Percentiles rank a stretch among this genome's conserved stretches.
Evolutionary conservation across 2,113 vertebrate genomes (phyloP).

Genomic region (Panthera tigris): DNA sequence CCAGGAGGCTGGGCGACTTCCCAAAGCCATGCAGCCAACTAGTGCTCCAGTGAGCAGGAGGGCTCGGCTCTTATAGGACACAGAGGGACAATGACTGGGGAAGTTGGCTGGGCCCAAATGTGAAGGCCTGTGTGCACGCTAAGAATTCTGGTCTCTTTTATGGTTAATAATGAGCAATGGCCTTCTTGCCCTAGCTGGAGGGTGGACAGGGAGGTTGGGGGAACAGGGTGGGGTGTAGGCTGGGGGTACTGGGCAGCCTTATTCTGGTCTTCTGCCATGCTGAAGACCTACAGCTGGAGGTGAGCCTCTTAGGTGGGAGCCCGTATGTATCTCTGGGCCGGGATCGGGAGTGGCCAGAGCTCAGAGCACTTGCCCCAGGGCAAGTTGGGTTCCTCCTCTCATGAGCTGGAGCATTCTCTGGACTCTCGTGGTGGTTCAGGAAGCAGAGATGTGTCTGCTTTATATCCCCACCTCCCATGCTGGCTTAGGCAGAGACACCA

Average conservation of each 20-base stretch:
- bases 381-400: neutral
- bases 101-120: neutral
- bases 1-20: neutral
- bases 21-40: neutral
- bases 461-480: neutral
- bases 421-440: neutral
- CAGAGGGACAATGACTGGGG: neutral
- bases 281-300: neutral
- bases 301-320: neutral
- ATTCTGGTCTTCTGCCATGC: too few species aligned
- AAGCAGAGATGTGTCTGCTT: neutral
- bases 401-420: neutral
- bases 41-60: neutral
- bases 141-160: neutral
- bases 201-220: fast-evolving
- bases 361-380: neutral
- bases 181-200: neutral
- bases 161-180: neutral
- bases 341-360: neutral
- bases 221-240: neutral
- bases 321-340: neutral
- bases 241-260: neutral
- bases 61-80: neutral
- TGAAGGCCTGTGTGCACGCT: neutral
- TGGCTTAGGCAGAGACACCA: neutral